Conservation (phyloP, 1,140 invertebrate genomes). For the Globodera ellingtonae region DNA sequence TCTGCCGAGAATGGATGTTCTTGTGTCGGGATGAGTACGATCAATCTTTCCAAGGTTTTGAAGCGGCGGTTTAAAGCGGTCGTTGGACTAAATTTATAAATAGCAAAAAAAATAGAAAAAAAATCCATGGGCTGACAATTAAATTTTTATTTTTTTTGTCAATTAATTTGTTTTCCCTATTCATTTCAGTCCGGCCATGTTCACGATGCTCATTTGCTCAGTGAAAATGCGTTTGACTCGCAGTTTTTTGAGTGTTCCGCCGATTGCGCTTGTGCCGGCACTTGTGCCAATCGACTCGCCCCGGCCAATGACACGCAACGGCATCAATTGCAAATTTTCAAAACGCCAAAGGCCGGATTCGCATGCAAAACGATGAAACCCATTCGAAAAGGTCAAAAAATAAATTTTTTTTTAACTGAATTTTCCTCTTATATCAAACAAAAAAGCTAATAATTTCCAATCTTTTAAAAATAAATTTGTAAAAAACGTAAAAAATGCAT, state of each 20-base stretch:
- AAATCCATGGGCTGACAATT: too few species aligned
- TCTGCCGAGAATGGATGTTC: conserved; percentile 11
- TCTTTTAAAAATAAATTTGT: too few species aligned
- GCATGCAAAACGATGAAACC: conserved; percentile 6
- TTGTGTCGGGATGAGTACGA: conserved; percentile 19
- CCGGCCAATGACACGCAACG: neutral
- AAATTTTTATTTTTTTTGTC: neutral
- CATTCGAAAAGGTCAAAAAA: conserved; percentile 15
- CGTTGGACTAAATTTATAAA: too few species aligned
- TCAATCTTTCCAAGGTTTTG: conserved; percentile 1
- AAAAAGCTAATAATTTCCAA: too few species aligned
- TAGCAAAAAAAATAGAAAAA: too few species aligned
- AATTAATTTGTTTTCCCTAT: neutral
- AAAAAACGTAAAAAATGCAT: neutral
- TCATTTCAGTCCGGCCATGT: conserved; percentile 9
- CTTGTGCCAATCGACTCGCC: conserved; percentile 1
- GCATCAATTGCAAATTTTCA: conserved; percentile 17
- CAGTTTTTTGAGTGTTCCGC: conserved; percentile 9
- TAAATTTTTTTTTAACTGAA: too few species aligned
- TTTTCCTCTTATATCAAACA: too few species aligned
- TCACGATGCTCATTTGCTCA: conserved; percentile 5
- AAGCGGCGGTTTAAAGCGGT: neutral
- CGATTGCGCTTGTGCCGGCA: conserved; percentile 6
- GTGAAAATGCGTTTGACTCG: conserved; percentile 24
- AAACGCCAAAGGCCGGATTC: conserved; percentile 1